Percentiles rank a stretch among this genome's conserved stretches.
phyloP scores from a whole-genome alignment of 2,888 invertebrate genomes.

The Caenorhabditis sulstoni region DNA sequence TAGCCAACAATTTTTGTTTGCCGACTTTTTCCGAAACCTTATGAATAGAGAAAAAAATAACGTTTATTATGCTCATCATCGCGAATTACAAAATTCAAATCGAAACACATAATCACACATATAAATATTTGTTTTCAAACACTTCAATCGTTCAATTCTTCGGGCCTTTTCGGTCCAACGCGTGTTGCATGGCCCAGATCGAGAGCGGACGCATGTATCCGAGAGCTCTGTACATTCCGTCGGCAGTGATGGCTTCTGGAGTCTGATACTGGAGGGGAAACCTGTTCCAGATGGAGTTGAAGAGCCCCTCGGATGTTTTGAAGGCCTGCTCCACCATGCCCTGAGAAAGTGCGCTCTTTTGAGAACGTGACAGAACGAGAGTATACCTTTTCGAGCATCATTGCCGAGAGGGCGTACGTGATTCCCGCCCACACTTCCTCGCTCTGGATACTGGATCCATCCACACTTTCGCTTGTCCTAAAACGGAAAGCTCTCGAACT shows the following conservation, averaged over 20 bases:
- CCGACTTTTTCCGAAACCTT: too few relatives aligned
- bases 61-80: too few relatives aligned
- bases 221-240: constrained; percentile 86
- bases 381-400: constrained; percentile 85
- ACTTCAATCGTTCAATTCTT: neutral
- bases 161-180: constrained; percentile 78
- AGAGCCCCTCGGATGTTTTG: constrained; percentile 90
- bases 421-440: constrained; percentile 95
- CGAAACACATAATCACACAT: too few relatives aligned
- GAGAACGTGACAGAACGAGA: neutral
- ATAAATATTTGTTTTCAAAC: too few relatives aligned
- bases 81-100: too few relatives aligned
- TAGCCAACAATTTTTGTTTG: too few relatives aligned
- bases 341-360: constrained; percentile 81
- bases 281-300: constrained; percentile 87
- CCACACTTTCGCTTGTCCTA: constrained; percentile 83
- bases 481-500: constrained; percentile 10
- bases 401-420: constrained; percentile 89
- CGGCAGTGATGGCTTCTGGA: constrained; percentile 91
- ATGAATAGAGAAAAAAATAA: too few relatives aligned
- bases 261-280: constrained; percentile 84
- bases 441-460: constrained; percentile 88
- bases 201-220: constrained; percentile 94
- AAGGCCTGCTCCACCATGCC: constrained; percentile 91
- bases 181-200: constrained; percentile 92